Base-by-base conservation (phyloP, 2,113 vertebrate genomes). In the Aepyceros melampus region DNA sequence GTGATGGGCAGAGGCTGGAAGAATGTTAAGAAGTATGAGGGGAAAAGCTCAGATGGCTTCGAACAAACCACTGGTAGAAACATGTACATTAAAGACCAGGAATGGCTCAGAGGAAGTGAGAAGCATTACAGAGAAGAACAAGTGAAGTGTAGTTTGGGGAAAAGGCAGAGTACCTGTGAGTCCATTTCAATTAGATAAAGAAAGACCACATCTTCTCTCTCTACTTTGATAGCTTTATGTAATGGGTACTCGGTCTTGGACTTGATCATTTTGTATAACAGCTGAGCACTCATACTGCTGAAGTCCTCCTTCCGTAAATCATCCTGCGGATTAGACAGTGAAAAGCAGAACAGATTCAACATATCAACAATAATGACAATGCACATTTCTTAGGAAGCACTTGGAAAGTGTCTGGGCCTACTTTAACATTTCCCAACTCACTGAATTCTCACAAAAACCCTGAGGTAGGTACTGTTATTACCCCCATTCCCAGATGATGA, bases 251-350 rank as follows among this genome's bases (percentile, higher is more conserved):
- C 99, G 0, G 99, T 99, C 99, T 99, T 99, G 6, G 99, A 99
- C 95, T 99, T 99, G 98, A 99, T 99, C 99, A 99, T 99, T 99
- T 99, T 99, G 98, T 99, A 99, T 55, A 99, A 91, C 9, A 99
- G 98, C 98, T 99, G 99, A 86, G 99, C 99, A 86, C 99, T 99
- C 99, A 99, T 99, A 97, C 99, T 99, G 97, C 99, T 99, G 98
- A 99, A 99, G 94, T 99, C 99, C 92, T 99, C 99, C 98, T 99
- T 99, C 86, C 99, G 98, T 92, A 99, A 98, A 85, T 99, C 99
- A 97, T 99, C 99, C 99, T 99, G 94, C 47, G 19, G 36, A 60
- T 96, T 87, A 40, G 45, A 87, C 17, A 88, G 64, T 60, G 76
- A 67, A 51, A 90, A 91, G 40, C 13, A 53, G 56, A 95, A 86